Base-by-base conservation (phyloP, 2,888 invertebrate species). In the Eumacrocentrus americanus region DNA sequence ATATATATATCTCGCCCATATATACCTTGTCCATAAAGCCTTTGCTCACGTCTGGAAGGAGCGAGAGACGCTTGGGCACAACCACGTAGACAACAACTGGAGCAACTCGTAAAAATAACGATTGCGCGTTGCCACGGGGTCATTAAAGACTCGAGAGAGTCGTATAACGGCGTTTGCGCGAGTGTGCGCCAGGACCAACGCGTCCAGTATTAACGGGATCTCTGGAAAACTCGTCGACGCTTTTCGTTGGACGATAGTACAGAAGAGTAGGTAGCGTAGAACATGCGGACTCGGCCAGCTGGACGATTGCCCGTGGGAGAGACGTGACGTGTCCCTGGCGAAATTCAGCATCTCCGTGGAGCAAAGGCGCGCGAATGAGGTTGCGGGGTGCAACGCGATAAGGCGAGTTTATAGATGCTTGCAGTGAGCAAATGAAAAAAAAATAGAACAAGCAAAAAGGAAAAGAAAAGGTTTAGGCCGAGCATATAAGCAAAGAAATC, bases 81-180 rank as follows among this genome's bases (percentile, higher is more conserved):
- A 51, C 40, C 51, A 56, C 55, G 29, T 59, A 59, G 53, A 58
- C 18, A 53, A 42, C 51, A 60, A 55, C 55, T 60, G 55, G 55
- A 51, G 37, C 51, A 50, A 55, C 69, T 67, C 71, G 69, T 69
- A 71, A 72, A 70, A 73, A 70, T 72, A 73, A 73, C 70, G 71
- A 72, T 72, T 68, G 70, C 72, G 68, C 70, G 67, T 66, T 62
- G 62, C 66, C 56, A 59, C 61, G 60, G 63, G 70, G 65, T 74
- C 72, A 75, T 75, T 77, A 76, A 75, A 76, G 72, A 71, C 64
- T 56, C 50, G 59, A 44, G 61, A 63, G 60, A 62, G 61, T 59
- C 63, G 62, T 61, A 67, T 65, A 67, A 64, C 38, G 23, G 48
- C 38, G 7, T 20, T 44, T 44, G 40, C 44, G 16, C n/a, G 38